Evolutionary conservation across 1,140 invertebrate genomes (phyloP).

Genomic region (Stratiolaelaps scimitus): DNA sequence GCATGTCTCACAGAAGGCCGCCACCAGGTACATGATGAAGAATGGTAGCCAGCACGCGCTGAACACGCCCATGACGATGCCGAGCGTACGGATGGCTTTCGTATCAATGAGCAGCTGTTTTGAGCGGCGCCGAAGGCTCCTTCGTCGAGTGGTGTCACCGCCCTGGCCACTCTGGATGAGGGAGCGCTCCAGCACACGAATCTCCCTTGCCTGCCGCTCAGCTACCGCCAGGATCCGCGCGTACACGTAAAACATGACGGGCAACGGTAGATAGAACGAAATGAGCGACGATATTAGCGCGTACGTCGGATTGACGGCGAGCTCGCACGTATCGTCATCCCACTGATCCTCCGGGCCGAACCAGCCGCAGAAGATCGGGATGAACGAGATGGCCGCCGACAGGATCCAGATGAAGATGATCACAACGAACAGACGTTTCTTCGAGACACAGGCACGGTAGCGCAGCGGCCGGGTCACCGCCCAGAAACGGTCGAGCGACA

Average conservation of each 20-base stretch:
- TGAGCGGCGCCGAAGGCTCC: slow-evolving; percentile 36
- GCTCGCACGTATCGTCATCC: slow-evolving; percentile 29
- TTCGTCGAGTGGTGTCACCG: slow-evolving; percentile 35
- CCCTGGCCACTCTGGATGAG: slow-evolving; percentile 34
- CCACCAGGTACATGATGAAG: slow-evolving; percentile 74
- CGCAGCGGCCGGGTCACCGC: slow-evolving; percentile 80
- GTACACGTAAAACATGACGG: slow-evolving; percentile 77
- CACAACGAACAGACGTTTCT: slow-evolving; percentile 65
- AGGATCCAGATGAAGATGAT: slow-evolving; percentile 76
- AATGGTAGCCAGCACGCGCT: slow-evolving; percentile 94
- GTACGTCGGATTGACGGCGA: slow-evolving; percentile 65
- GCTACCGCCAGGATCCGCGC: slow-evolving; percentile 63
- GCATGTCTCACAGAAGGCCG: slow-evolving; percentile 56
- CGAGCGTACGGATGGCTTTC: slow-evolving; percentile 87
- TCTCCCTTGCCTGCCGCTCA: slow-evolving; percentile 37
- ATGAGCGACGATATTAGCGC: slow-evolving; percentile 56
- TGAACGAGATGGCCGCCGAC: slow-evolving; percentile 73
- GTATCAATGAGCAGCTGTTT: slow-evolving; percentile 38
- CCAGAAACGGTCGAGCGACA: slow-evolving; percentile 64
- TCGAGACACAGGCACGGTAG: slow-evolving; percentile 72
- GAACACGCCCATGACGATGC: slow-evolving; percentile 86
- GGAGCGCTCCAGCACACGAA: slow-evolving; percentile 37
- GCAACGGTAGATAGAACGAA: slow-evolving; percentile 74
- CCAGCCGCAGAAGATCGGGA: slow-evolving; percentile 74
- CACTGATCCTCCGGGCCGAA: slow-evolving; percentile 45